Conservation (phyloP, 2,113 vertebrate species). For the Lasiurus borealis region DNA sequence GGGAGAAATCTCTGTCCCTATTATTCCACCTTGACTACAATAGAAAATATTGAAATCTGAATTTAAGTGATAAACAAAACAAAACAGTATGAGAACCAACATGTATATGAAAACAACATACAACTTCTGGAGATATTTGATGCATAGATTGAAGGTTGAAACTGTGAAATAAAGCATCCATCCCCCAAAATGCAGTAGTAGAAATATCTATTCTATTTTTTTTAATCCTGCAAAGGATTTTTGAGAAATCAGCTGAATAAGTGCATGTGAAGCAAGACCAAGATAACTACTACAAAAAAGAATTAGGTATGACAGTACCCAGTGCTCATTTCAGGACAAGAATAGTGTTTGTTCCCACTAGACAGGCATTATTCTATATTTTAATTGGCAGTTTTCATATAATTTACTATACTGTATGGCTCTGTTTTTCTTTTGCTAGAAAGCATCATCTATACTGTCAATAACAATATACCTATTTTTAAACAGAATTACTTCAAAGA, state of each 20-base stretch:
- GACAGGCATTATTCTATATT: background rate
- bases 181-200: background rate
- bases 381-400: background rate
- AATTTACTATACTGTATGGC: background rate
- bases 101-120: background rate
- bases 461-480: background rate
- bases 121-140: background rate
- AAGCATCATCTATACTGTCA: background rate
- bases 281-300: background rate
- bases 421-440: background rate
- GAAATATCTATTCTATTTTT: background rate
- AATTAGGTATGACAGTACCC: background rate
- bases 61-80: background rate
- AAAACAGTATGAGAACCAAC: background rate
- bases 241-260: slow-evolving; percentile 7
- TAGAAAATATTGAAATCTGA: background rate
- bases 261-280: background rate
- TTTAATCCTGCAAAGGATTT: background rate
- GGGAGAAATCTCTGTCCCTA: background rate
- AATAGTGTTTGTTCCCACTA: background rate
- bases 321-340: background rate
- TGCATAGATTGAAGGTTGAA: background rate
- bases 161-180: background rate
- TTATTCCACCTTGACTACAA: background rate
- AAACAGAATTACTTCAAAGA: background rate